These are phyloP conservation scores for Aphidius gifuensis DNA, from an alignment of 1,140 invertebrate species.

Conservation along the genomic window DNA sequence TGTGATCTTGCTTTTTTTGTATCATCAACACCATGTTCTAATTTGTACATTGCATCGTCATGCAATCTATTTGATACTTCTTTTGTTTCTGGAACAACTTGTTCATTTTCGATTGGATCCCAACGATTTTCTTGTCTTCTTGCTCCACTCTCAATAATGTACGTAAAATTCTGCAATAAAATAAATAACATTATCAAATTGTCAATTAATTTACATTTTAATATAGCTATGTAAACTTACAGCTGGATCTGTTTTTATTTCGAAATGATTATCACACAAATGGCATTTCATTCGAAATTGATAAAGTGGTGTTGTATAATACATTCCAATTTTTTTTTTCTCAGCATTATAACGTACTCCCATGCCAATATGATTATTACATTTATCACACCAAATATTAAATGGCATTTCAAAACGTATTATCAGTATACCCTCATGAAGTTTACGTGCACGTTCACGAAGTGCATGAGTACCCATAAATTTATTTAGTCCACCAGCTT, in stretches of 20 bases:
- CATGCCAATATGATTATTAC: constrained; percentile 98
- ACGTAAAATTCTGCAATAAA: constrained; percentile 86
- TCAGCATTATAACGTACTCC: constrained; percentile 99
- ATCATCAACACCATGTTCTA: constrained; percentile 89
- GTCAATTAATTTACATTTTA: constrained; percentile 6
- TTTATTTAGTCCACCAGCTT: constrained; percentile 89
- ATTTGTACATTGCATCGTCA: constrained; percentile 93
- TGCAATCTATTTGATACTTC: constrained; percentile 81
- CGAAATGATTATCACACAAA: constrained; percentile 96
- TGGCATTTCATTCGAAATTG: constrained; percentile 99
- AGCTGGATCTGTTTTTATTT: constrained; percentile 97
- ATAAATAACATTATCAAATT: not conserved
- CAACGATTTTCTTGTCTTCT: constrained; percentile 95
- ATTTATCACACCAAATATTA: constrained; percentile 99
- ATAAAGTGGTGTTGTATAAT: constrained; percentile 96
- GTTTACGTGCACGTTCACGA: constrained; percentile 89
- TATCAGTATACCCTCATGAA: constrained; percentile 94
- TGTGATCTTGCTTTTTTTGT: constrained; percentile 66
- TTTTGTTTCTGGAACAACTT: constrained; percentile 88
- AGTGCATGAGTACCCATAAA: constrained; percentile 93
- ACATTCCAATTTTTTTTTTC: constrained; percentile 98
- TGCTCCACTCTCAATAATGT: constrained; percentile 92
- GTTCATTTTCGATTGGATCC: constrained; percentile 96
- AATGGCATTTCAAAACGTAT: constrained; percentile 99
- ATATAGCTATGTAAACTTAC: constrained; percentile 58